These are phyloP conservation scores for Craseonycteris thonglongyai DNA, from an alignment of 2,113 vertebrate species.

Conservation along the genomic window DNA sequence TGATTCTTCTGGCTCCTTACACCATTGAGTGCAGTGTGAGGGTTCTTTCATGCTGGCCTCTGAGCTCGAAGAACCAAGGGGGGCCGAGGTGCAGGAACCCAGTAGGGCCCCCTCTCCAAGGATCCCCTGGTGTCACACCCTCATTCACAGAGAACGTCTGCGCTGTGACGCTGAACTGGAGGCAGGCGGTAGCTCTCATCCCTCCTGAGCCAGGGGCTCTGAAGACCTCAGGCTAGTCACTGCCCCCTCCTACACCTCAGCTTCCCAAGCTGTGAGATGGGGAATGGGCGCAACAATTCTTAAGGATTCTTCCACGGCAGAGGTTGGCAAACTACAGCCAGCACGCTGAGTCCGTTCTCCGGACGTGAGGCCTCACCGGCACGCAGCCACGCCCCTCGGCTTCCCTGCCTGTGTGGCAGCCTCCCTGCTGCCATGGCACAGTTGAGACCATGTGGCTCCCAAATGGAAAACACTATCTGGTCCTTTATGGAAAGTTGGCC, in stretches of 20 bases:
- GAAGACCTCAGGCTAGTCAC: not conserved
- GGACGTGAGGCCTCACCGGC: not conserved
- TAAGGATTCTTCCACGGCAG: not conserved
- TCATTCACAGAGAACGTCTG: rapidly evolving
- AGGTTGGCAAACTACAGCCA: not conserved
- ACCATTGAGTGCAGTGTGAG: no score
- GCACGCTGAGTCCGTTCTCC: not conserved
- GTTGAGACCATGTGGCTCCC: not conserved
- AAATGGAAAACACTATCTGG: not conserved
- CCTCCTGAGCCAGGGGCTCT: not conserved
- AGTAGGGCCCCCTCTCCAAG: not conserved
- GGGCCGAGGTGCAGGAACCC: not conserved
- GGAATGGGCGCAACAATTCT: not conserved
- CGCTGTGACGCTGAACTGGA: rapidly evolving
- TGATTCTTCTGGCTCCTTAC: no score
- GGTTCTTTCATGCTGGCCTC: no score
- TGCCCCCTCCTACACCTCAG: not conserved
- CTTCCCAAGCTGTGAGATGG: not conserved
- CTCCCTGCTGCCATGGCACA: not conserved
- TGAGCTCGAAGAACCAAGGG: no score
- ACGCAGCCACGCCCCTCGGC: not conserved
- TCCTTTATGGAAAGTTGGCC: not conserved
- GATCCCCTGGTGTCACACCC: not conserved
- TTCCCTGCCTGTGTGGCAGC: not conserved
- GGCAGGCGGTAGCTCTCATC: not conserved